phyloP scores from a whole-genome alignment of 2,797 vertebrate genomes.

The Pempheris klunzingeri region DNA sequence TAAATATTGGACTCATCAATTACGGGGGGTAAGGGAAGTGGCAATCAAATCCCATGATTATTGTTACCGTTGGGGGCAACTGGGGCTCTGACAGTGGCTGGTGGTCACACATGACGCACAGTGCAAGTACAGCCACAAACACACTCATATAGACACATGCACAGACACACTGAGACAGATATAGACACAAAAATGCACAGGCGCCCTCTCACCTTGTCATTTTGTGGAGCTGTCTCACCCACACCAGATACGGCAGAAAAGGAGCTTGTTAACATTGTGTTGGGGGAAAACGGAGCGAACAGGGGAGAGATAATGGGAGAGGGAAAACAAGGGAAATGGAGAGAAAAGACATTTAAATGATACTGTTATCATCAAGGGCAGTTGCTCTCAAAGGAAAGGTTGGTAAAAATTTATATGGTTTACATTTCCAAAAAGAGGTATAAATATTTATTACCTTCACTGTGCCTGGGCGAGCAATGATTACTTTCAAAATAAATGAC shows the following conservation, averaged over 20 bases:
- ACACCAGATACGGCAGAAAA: slow-evolving; percentile 68
- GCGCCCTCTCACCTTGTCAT: slow-evolving; percentile 69
- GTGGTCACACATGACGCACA: slow-evolving; percentile 63
- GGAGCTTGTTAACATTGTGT: slow-evolving; percentile 80
- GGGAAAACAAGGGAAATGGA: slow-evolving; percentile 61
- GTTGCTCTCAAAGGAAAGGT: slow-evolving; percentile 66
- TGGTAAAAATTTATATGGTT: slow-evolving; percentile 66
- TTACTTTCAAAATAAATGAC: slow-evolving; percentile 75
- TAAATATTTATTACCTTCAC: slow-evolving; percentile 76
- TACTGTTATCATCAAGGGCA: slow-evolving; percentile 76
- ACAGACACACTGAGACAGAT: slow-evolving; percentile 21
- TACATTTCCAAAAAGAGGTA: slow-evolving; percentile 73
- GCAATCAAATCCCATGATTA: slow-evolving; percentile 92
- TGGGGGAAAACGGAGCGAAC: slow-evolving; percentile 52
- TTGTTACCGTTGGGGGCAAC: slow-evolving; percentile 87
- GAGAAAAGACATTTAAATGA: slow-evolving; percentile 77
- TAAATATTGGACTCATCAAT: slow-evolving; percentile 97
- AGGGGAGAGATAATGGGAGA: slow-evolving; percentile 62
- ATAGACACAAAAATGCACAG: slow-evolving; percentile 15
- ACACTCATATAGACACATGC: not conserved
- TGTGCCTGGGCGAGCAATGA: slow-evolving; percentile 66
- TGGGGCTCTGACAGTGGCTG: slow-evolving; percentile 76
- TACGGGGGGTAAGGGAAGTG: slow-evolving; percentile 90
- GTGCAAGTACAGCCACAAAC: slow-evolving; percentile 17
- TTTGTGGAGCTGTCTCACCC: slow-evolving; percentile 67